A percentile compares a stretch with the other conserved stretches of the same genome.
These are phyloP conservation scores for Pseudotriccus pelzelni DNA, from an alignment of 2,797 vertebrate species.

Conservation along the genomic window DNA sequence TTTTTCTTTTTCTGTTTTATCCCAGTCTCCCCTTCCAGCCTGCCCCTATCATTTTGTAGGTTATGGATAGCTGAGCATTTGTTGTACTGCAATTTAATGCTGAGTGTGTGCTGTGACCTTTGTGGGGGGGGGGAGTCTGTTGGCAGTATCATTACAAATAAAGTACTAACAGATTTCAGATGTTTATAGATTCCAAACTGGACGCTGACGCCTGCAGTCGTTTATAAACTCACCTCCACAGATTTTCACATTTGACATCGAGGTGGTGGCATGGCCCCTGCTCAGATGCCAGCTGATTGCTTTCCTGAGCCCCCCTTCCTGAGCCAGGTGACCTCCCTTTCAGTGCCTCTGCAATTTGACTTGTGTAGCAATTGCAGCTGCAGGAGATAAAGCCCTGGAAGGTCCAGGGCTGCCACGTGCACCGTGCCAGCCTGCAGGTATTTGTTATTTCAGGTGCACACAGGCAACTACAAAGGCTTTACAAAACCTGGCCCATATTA, in stretches of 20 bases:
- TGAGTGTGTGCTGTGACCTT: constrained; percentile 75
- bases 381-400: background rate
- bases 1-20: constrained; percentile 62
- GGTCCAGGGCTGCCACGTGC: background rate
- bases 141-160: constrained; percentile 72
- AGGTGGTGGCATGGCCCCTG: background rate
- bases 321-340: background rate
- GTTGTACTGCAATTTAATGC: constrained; percentile 75
- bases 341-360: background rate
- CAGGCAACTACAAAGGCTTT: background rate
- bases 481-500: background rate
- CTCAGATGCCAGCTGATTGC: background rate
- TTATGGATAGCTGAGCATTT: constrained; percentile 77
- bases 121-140: constrained; percentile 36
- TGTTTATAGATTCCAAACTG: constrained; percentile 52
- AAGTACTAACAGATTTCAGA: constrained; percentile 68
- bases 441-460: constrained; percentile 29
- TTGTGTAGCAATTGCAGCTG: background rate
- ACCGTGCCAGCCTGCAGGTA: rapidly evolving
- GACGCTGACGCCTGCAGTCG: background rate
- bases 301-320: background rate
- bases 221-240: background rate
- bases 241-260: background rate
- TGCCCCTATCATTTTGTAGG: constrained; percentile 68
- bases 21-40: constrained; percentile 48